Percentiles rank a stretch among this genome's conserved stretches.
These are phyloP conservation scores for Halcyon senegalensis DNA, from an alignment of 2,113 vertebrate genomes.

Conservation along the genomic window DNA sequence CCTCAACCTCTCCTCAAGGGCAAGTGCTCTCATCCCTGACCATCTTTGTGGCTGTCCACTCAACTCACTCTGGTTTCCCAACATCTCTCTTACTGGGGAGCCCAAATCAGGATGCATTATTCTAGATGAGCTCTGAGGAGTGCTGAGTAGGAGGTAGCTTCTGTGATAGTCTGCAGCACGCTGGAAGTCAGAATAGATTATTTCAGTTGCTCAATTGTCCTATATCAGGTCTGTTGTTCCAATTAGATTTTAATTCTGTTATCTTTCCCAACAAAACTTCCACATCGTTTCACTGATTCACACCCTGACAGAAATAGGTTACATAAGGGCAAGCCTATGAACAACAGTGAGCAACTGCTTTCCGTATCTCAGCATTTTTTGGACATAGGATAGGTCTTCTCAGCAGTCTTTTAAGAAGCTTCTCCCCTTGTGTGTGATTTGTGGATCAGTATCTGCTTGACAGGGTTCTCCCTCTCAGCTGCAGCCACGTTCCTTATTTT, in stretches of 20 bases:
- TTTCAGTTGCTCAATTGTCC: not conserved
- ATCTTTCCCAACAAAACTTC: not conserved
- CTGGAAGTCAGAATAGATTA: not conserved
- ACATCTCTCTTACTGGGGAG: not conserved
- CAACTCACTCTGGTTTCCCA: not conserved
- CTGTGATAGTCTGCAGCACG: not conserved
- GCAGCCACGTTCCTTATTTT: not conserved
- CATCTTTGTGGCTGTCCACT: not conserved
- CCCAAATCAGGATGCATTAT: rapidly evolving
- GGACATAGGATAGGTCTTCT: not conserved
- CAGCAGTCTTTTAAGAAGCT: not conserved
- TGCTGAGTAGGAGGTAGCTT: not conserved
- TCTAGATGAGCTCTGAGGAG: not conserved
- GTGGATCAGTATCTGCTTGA: not conserved
- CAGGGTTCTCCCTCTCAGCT: not conserved
- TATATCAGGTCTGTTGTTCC: not conserved
- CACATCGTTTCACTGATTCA: not conserved
- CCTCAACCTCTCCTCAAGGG: not conserved
- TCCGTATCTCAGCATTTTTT: not conserved
- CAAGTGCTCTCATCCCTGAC: not conserved
- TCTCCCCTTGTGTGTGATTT: not conserved
- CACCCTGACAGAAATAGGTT: not conserved
- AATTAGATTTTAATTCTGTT: not conserved
- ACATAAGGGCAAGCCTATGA: not conserved
- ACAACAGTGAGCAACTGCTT: not conserved